These are phyloP conservation scores for Chirona hameri DNA, from an alignment of 2,888 invertebrate species.

Conservation along the genomic window DNA sequence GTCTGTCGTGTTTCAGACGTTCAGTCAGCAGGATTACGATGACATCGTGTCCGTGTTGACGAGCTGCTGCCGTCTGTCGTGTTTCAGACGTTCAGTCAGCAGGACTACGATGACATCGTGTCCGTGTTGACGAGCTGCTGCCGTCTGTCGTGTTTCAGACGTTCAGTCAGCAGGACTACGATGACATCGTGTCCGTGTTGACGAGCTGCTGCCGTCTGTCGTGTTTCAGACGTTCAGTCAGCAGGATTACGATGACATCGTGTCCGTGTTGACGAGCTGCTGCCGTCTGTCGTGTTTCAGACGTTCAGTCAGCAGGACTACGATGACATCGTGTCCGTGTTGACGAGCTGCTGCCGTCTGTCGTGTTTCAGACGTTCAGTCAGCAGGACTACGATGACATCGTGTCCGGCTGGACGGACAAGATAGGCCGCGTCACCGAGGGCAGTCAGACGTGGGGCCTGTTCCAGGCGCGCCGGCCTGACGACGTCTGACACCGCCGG, in stretches of 20 bases:
- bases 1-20: too few species aligned
- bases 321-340: conserved; percentile 51
- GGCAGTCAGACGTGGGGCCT: conserved; percentile 52
- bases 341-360: conserved; percentile 45
- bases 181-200: conserved; percentile 52
- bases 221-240: conserved; percentile 49
- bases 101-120: too few species aligned
- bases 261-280: conserved; percentile 52
- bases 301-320: conserved; percentile 52
- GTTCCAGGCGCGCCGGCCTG: conserved; percentile 43
- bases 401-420: conserved; percentile 51
- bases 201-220: conserved; percentile 37
- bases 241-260: conserved; percentile 51
- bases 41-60: too few species aligned
- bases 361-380: conserved; percentile 48
- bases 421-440: conserved; percentile 47
- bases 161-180: conserved; percentile 51
- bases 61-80: too few species aligned
- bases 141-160: conserved; percentile 43
- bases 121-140: too few species aligned
- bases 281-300: conserved; percentile 41
- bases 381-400: conserved; percentile 51
- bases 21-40: too few species aligned
- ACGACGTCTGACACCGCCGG: too few species aligned
- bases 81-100: too few species aligned